Conservation (phyloP, 1,140 invertebrate species). For the Gonatopus flavifemur region DNA sequence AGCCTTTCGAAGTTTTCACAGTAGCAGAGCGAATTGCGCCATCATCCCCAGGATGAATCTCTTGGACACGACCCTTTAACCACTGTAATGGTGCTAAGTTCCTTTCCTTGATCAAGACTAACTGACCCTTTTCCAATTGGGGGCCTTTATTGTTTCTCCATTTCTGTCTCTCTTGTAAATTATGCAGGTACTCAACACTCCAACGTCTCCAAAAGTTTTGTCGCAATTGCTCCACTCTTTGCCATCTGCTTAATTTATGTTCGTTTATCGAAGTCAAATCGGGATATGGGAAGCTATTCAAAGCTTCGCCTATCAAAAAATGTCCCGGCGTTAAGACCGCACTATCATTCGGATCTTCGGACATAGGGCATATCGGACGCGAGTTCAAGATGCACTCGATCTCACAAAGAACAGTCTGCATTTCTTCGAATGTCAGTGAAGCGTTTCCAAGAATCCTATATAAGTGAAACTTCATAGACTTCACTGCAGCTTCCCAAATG, state of each 20-base stretch:
- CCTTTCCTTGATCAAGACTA: too few species aligned
- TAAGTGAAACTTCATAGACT: not conserved
- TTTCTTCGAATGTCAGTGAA: not conserved
- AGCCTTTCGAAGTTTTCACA: too few species aligned
- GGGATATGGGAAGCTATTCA: not conserved
- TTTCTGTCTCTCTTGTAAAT: not conserved
- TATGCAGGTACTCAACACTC: not conserved
- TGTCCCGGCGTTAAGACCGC: not conserved
- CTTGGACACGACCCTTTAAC: too few species aligned
- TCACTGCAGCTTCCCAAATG: not conserved
- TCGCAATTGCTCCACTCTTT: not conserved
- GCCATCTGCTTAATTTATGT: not conserved
- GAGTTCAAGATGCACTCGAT: not conserved
- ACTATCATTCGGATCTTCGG: not conserved
- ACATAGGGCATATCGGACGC: not conserved
- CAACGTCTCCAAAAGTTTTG: not conserved
- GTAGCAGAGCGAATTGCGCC: too few species aligned
- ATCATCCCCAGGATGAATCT: too few species aligned
- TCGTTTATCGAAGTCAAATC: not conserved
- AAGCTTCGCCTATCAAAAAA: not conserved
- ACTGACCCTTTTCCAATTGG: too few species aligned
- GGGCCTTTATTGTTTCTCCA: slow-evolving; percentile 17
- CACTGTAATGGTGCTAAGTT: too few species aligned
- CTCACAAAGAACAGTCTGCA: not conserved
- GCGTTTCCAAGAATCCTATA: not conserved